These are phyloP conservation scores for Pempheris klunzingeri DNA, from an alignment of 2,797 vertebrate genomes.

Conservation along the genomic window DNA sequence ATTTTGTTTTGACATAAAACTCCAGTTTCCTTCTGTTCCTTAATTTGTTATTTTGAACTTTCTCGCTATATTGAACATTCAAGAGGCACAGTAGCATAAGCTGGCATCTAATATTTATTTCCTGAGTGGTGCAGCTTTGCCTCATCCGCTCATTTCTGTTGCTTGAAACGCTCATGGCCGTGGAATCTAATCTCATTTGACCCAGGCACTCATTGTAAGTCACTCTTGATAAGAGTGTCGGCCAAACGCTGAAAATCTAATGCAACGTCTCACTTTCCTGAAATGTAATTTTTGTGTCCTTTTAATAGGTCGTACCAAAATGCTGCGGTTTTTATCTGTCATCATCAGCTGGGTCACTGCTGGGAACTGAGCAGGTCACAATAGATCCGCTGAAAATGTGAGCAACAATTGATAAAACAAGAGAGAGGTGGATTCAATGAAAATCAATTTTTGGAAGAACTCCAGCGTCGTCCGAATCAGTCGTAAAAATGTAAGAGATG, in stretches of 20 bases:
- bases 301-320: conserved; percentile 67
- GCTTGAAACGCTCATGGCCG: conserved; percentile 71
- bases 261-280: conserved; percentile 66
- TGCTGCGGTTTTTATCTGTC: conserved; percentile 54
- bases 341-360: conserved; percentile 48
- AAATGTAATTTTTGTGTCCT: conserved; percentile 77
- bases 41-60: conserved; percentile 40
- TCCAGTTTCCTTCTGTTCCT: not conserved
- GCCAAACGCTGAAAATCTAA: conserved; percentile 70
- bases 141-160: conserved; percentile 64
- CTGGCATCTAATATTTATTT: conserved; percentile 60
- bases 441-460: conserved; percentile 41
- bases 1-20: not conserved
- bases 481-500: conserved; percentile 15
- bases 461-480: conserved; percentile 32
- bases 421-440: conserved; percentile 40
- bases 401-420: conserved; percentile 55
- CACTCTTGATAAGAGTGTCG: conserved; percentile 70
- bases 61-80: conserved; percentile 45
- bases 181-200: conserved; percentile 79
- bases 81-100: conserved; percentile 49
- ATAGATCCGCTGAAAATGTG: conserved; percentile 51
- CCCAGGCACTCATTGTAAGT: conserved; percentile 73
- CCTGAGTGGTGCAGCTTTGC: conserved; percentile 57
- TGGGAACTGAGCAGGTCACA: conserved; percentile 32